Base-by-base conservation (phyloP, 2,888 invertebrate species). In the Boloria selene region DNA sequence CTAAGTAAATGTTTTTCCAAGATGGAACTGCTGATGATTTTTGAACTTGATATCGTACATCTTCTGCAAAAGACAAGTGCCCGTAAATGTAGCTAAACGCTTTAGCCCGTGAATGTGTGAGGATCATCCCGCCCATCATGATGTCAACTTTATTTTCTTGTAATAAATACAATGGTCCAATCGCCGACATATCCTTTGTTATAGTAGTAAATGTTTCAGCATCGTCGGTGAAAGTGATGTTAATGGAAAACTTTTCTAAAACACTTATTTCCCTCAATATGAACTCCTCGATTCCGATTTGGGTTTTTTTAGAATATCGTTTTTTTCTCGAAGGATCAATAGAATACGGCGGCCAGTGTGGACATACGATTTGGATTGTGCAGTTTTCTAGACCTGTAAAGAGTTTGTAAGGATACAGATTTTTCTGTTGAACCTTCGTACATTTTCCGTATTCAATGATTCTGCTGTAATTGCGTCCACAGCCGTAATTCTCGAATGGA, bases 401-500 rank as follows among this genome's bases (percentile, higher is more conserved):
- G 3, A 77, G 59, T 75, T 83, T 86, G 4, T 76, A 31, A 6
- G 79, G 78, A 65, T 77, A 84, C 13, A 85, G 67, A 44, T 74
- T 16, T 26, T 66, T 50, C 4, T 63, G 18, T 54, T 77, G 54
- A 0, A 64, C n/a, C 0, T 31, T 47, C 6, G 67, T 69, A 68
- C 88, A 88, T 61, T 76, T 71, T 7, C 88, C 88, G 3, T 76
- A 73, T 42, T 73, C 65, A 18, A 81, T 79, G 13, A 88, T 68
- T 38, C 74, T 69, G 3, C 74, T 72, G 64, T 81, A 87, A 50
- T 79, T 77, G 62, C 77, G 80, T n/a, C 88, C 88, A 59, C 88
- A 88, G 0, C 79, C 79, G 58, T 77, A 82, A 53, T 87, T 82
- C 62, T 83, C 80, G 52, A 78, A 87, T 0, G 87, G 83, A 69